Percentiles rank a stretch among this genome's conserved stretches.
Evolutionary conservation across 1,140 invertebrate species (phyloP).

Genomic region (Theocolax elegans): DNA sequence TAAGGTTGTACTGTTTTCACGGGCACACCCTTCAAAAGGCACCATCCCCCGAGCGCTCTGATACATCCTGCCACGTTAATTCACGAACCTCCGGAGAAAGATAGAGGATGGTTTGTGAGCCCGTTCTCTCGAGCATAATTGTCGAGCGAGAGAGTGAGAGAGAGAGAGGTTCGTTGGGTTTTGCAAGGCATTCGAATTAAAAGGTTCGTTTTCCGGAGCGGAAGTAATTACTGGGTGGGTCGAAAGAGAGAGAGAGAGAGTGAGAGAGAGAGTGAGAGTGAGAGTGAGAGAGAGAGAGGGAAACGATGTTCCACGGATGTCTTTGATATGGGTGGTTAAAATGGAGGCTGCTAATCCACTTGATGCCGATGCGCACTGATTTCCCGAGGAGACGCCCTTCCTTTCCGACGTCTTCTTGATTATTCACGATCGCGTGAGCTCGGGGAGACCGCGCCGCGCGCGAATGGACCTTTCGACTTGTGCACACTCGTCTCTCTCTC

Average conservation of each 20-base stretch:
- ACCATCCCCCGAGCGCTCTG: slow-evolving; percentile 47
- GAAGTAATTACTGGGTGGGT: slow-evolving; percentile 51
- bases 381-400: not conserved
- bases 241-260: too few species aligned
- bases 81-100: too few species aligned
- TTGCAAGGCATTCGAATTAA: slow-evolving; percentile 56
- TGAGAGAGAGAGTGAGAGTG: not conserved
- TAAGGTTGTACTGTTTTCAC: slow-evolving; percentile 22
- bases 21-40: slow-evolving; percentile 13
- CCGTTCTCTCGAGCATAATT: slow-evolving; percentile 57
- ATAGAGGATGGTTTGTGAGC: not conserved
- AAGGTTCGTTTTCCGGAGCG: slow-evolving; percentile 48
- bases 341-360: slow-evolving; percentile 35
- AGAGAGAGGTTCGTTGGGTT: not conserved
- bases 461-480: too few species aligned
- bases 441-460: not conserved
- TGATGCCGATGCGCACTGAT: slow-evolving; percentile 23
- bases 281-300: not conserved
- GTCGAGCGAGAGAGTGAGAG: slow-evolving; percentile 54
- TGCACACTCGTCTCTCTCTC: too few species aligned
- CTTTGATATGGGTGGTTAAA: slow-evolving; percentile 37
- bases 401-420: slow-evolving; percentile 13
- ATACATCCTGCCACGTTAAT: slow-evolving; percentile 58
- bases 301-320: not conserved
- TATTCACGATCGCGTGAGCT: slow-evolving; percentile 14